These are phyloP conservation scores for Galaxias olidus DNA, from an alignment of 2,797 vertebrate species.

Conservation along the genomic window DNA sequence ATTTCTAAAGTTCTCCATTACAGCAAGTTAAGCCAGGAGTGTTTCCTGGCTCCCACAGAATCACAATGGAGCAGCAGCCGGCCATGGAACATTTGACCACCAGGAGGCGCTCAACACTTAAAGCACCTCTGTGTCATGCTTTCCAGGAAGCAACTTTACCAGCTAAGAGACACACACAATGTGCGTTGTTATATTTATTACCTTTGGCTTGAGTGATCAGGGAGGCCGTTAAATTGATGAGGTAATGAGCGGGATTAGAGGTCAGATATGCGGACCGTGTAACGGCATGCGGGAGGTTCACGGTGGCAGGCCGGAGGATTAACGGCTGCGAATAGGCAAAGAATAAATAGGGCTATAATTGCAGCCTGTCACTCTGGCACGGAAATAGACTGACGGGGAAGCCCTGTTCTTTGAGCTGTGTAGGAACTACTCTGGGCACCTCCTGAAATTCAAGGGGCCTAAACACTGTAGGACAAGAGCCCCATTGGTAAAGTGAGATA, in stretches of 20 bases:
- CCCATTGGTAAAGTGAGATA: no score
- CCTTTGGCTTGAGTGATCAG: conserved; percentile 10
- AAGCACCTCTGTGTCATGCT: conserved; percentile 1
- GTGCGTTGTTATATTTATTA: conserved; percentile 4
- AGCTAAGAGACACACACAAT: background rate
- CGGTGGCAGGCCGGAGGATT: conserved; percentile 51
- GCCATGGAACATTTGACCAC: conserved; percentile 40
- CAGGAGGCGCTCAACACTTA: conserved; percentile 56
- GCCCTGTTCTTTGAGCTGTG: conserved; percentile 15
- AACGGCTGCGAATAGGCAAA: conserved; percentile 51
- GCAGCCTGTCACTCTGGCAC: conserved; percentile 47
- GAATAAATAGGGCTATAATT: conserved; percentile 58
- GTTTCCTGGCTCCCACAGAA: background rate
- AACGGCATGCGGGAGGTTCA: conserved; percentile 35
- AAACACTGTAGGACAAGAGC: no score
- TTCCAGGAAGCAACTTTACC: background rate
- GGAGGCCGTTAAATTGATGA: background rate
- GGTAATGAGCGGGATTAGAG: background rate
- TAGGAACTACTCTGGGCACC: conserved; percentile 23
- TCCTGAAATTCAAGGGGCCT: background rate
- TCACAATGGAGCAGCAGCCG: background rate
- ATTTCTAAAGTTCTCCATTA: background rate
- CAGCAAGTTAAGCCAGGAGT: background rate
- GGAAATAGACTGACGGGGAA: conserved; percentile 50
- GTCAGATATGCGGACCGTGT: conserved; percentile 11